These are phyloP conservation scores for Cinclus mexicanus DNA, from an alignment of 2,113 vertebrate genomes.

Conservation along the genomic window DNA sequence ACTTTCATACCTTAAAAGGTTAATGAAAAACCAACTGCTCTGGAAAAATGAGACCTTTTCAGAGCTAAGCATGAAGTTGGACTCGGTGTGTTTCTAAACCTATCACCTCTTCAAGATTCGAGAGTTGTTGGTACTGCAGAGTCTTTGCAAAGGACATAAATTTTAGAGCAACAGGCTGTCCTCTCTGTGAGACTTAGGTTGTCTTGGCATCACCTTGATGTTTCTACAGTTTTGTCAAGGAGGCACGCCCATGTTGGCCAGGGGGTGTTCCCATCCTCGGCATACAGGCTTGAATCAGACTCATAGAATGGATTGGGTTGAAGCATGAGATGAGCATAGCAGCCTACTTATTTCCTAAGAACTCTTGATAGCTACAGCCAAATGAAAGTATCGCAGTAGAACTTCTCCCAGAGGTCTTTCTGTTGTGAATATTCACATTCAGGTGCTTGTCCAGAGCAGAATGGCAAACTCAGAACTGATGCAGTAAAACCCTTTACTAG, in stretches of 20 bases:
- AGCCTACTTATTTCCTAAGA: not conserved
- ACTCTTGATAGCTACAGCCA: not conserved
- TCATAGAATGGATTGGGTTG: not conserved
- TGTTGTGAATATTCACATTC: not conserved
- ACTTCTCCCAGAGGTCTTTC: not conserved
- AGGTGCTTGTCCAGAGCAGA: not conserved
- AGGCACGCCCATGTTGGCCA: not conserved
- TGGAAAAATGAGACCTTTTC: not conserved
- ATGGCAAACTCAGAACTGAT: not conserved
- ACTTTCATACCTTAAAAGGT: not conserved
- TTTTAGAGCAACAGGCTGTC: not conserved
- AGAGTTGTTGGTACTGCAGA: not conserved
- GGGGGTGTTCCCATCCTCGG: not conserved
- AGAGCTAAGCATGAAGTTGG: not conserved
- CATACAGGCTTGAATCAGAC: not conserved
- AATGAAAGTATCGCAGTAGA: not conserved
- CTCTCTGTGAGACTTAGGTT: not conserved
- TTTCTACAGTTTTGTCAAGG: not conserved
- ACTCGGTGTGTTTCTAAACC: not conserved
- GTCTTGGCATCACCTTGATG: not conserved
- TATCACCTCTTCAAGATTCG: not conserved
- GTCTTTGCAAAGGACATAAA: not conserved
- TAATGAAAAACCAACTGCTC: not conserved
- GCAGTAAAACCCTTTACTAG: not conserved
- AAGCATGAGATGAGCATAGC: not conserved